Evolutionary conservation across 53 echinoderm and acorn worm genomes (phyloP), one percentile per base, ranked within the genome.

Genomic region (Mesocentrotus franciscanus): DNA sequence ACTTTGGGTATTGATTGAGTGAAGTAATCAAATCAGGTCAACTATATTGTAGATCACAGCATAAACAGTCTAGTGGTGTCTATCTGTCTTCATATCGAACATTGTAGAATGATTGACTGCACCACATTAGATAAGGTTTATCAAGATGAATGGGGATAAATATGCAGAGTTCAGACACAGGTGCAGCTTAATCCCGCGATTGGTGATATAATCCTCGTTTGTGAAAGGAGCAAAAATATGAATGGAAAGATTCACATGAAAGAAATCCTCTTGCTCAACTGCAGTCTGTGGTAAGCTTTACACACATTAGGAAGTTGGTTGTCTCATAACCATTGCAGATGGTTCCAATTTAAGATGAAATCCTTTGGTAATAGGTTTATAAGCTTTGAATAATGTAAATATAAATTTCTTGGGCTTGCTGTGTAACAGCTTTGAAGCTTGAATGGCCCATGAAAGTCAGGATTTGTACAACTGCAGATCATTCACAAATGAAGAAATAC

Each of bases 21-120:
- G 58, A 87, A 59, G 87, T 87, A n/a, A 56, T 58, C 87, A 87
- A 57, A 87, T 87, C 87, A 8, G 57, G 30, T 58, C 87, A 57
- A 26, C 58, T 85, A 26, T 36, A 49, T 85, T 85, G 58, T 58
- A 57, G 26, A 85, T 58, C 57, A 58, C 26, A 57, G 39, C 10
- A 42, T 36, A 49, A 49, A 84, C 39, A 87, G 15, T 39, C 84
- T 20, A 42, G 84, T 20, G 57, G 14, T 27, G 29, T 87, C 87
- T 29, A 87, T 29, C 18, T 30, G 32, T 74, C 11, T 42, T 36
- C 22, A 81, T 64, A 64, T 64, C 20, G 6, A 42, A 36, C 5
- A 36, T 81, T 42, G 42, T 42, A 81, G 81, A 39, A 81, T 42
- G 16, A 42, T 81, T 15, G 12, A 22, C 17, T 81, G 39, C 22